Evolutionary conservation across 1,140 invertebrate species (phyloP), one percentile per base, ranked within the genome.

Genomic region (Augochlora pura): DNA sequence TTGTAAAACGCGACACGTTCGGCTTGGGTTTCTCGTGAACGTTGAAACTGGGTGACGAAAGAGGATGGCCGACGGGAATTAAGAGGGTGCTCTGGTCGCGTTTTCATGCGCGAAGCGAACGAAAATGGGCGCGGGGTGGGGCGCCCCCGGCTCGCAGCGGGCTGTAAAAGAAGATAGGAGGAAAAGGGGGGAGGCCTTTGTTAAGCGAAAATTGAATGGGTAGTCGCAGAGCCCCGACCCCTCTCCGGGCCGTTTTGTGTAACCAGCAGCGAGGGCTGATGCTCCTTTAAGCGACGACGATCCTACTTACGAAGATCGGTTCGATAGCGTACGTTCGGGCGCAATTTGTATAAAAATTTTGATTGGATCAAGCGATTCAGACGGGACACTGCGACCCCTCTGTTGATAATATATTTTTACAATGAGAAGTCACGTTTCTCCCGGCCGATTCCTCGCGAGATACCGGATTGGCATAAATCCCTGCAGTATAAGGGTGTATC

Each of bases 191-290:
- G 59, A n/a, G 69, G 23, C 59, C 73, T 76, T 80, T 80, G 73
- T 77, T 57, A 54, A 77, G 46, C 23, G 59, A 27, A 77, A 80
- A 80, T 80, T 80, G 73, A 77, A 80, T 64, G 73, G 73, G 49
- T 69, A 57, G 23, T 73, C 76, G 46, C 76, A 54, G 14, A 63
- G 6, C 3, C 10, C 16, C 46, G 49, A 46, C 21, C 38, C 65
- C 42, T 4, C 23, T n/a, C 9, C 68, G 16, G 46, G 46, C 42
- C 69, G 49, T 38, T 59, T 60, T 32, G 38, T n/a, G 39, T n/a
- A 64, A 25, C 39, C 23, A n/a, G 16, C 3, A 23, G 49, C 1
- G 14, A 18, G 7, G 42, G 8, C 6, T 12, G 42, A 12, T 71
- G 67, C 10, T 64, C 52, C 23, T 62, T 77, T 70, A 77, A 77